Base-by-base conservation (phyloP, 2,113 vertebrate genomes). In the Hydrolagus affinis region DNA sequence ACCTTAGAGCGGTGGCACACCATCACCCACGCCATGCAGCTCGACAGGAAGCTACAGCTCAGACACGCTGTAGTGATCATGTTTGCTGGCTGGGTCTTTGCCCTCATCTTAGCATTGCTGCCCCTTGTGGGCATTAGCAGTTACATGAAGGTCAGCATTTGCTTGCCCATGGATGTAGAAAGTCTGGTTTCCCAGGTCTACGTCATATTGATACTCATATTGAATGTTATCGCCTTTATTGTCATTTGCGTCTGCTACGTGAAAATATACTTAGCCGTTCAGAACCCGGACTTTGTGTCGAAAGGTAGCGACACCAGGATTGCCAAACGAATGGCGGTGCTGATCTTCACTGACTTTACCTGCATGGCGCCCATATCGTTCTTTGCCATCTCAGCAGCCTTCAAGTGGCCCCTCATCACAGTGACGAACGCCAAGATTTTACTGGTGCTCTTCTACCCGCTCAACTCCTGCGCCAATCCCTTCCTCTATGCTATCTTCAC, bases 311-410 rank as follows among this genome's bases (percentile, higher is more conserved):
- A 98, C 21, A 92, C 95, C 59, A 96, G 95, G 87, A 93, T 97
- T 0, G 96, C 97, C 87, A 98, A 98, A 88, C 95, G 95, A 86
- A 98, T 98, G 97, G 97, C 97, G 0, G 87, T 98, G 75, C 93
- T 98, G n/a, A 96, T 98, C 89, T 98, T 98, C 90, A 98, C 96
- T 0, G 95, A 98, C 88, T 98, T 98, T 76, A 91, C 94, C 19
- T 98, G 97, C 91, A 96, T 97, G 95, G 97, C 96, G 0, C 97
- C 97, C 0, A 98, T 98, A 87, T 97, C 96, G 3, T 98, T 98
- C 88, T 98, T 98, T 62, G 97, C 97, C 85, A 96, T 98, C 89
- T 98, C 96, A 0, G 97, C 97, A 0, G 96, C 96, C 68, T 93
- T 98, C 86, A 92, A 94, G 68, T 91, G 95, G 87, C 97, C 97